Evolutionary conservation across 2,797 vertebrate genomes (phyloP).

Genomic region (Mastacembelus armatus): DNA sequence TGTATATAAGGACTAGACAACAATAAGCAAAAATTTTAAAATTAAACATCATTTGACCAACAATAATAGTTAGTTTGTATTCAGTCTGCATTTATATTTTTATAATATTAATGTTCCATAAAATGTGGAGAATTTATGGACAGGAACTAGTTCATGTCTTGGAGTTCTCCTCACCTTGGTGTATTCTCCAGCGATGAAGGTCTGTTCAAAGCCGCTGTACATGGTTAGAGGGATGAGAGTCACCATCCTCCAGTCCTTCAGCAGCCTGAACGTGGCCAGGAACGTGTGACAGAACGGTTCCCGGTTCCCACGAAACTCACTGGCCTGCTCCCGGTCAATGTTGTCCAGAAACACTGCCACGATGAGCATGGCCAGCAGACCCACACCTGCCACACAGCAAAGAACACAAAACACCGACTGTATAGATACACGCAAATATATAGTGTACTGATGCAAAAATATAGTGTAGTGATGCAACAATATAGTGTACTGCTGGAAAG

Average conservation of each 20-base stretch:
- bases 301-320: conserved; percentile 67
- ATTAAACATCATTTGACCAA: no score
- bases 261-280: conserved; percentile 88
- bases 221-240: conserved; percentile 91
- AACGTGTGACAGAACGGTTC: conserved; percentile 83
- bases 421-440: neutral
- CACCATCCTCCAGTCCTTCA: conserved; percentile 87
- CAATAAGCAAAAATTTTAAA: no score
- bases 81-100: no score
- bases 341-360: conserved; percentile 87
- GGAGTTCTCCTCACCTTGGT: conserved; percentile 96
- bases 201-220: conserved; percentile 95
- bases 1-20: no score
- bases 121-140: no score
- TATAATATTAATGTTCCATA: no score
- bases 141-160: no score
- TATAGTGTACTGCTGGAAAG: no score
- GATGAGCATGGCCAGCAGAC: conserved; percentile 89
- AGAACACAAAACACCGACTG: neutral
- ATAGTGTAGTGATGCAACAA: no score
- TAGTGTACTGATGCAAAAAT: no score
- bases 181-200: conserved; percentile 93
- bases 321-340: conserved; percentile 72
- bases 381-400: conserved; percentile 82
- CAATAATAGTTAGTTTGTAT: no score